Percentiles rank a stretch among this genome's conserved stretches.
Conservation (phyloP, 2,888 invertebrate genomes). For the Patella caerulea region DNA sequence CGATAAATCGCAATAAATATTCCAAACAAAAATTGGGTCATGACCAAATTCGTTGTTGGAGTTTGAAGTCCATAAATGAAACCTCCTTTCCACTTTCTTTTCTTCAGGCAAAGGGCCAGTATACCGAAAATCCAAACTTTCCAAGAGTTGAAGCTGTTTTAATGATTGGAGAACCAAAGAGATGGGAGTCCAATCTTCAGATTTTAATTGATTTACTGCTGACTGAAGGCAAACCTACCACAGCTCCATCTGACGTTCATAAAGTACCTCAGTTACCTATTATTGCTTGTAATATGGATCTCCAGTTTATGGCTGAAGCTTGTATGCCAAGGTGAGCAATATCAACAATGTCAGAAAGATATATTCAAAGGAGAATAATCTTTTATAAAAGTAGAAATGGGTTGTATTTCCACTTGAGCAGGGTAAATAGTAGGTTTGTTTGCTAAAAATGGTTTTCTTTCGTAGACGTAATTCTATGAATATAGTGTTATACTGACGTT, state of each 20-base stretch:
- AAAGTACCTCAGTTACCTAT: slow-evolving; percentile 64
- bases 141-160: slow-evolving; percentile 64
- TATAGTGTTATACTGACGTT: too few species aligned
- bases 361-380: neutral
- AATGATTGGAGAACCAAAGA: slow-evolving; percentile 69
- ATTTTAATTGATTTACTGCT: slow-evolving; percentile 69
- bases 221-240: slow-evolving; percentile 69
- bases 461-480: too few species aligned
- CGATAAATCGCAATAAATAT: too few species aligned
- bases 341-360: neutral
- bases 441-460: too few species aligned
- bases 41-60: too few species aligned
- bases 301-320: slow-evolving; percentile 71
- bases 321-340: slow-evolving; percentile 66
- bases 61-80: too few species aligned
- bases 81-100: too few species aligned
- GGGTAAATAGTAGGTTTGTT: too few species aligned
- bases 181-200: slow-evolving; percentile 71
- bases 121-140: slow-evolving; percentile 52
- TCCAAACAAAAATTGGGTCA: too few species aligned
- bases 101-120: slow-evolving; percentile 41
- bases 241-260: slow-evolving; percentile 49
- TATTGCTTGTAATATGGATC: slow-evolving; percentile 72
- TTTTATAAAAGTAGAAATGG: too few species aligned
- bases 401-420: too few species aligned